These are phyloP conservation scores for Marmota flaviventris DNA, from an alignment of 2,113 vertebrate genomes.

Conservation along the genomic window DNA sequence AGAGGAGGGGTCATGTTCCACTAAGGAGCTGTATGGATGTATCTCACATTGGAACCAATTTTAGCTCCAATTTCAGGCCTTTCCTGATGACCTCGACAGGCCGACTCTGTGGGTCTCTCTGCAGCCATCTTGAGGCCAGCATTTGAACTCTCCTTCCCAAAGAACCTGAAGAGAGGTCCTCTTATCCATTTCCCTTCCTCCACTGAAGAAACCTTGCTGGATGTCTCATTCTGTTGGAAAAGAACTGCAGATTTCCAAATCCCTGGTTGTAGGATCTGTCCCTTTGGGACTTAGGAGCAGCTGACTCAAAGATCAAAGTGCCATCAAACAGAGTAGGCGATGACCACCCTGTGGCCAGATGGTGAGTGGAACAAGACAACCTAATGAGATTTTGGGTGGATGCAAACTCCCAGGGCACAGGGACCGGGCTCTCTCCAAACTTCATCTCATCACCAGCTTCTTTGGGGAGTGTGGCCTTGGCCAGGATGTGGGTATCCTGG, in stretches of 20 bases:
- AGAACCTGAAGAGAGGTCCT: neutral
- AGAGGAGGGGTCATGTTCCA: neutral
- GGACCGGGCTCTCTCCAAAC: too few relatives aligned
- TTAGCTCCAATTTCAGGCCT: neutral
- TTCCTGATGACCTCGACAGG: neutral
- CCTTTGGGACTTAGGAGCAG: neutral
- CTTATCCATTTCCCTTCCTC: neutral
- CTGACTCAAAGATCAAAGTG: neutral
- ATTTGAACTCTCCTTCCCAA: neutral
- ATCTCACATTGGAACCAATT: neutral
- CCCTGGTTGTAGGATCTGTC: neutral
- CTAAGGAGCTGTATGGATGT: neutral
- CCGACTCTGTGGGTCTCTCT: neutral
- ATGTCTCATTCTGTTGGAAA: too few relatives aligned
- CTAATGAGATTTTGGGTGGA: neutral
- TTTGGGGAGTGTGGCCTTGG: neutral
- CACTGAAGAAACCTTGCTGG: too few relatives aligned
- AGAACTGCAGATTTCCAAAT: neutral
- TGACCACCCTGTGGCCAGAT: neutral
- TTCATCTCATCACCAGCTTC: neutral
- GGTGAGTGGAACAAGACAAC: neutral
- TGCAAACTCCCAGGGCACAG: fast-evolving
- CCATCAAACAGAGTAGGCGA: neutral
- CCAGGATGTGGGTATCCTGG: neutral
- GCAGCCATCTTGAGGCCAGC: neutral